Evolutionary conservation across 2,888 invertebrate species (phyloP).

Genomic region (Epinotia brunnichana): DNA sequence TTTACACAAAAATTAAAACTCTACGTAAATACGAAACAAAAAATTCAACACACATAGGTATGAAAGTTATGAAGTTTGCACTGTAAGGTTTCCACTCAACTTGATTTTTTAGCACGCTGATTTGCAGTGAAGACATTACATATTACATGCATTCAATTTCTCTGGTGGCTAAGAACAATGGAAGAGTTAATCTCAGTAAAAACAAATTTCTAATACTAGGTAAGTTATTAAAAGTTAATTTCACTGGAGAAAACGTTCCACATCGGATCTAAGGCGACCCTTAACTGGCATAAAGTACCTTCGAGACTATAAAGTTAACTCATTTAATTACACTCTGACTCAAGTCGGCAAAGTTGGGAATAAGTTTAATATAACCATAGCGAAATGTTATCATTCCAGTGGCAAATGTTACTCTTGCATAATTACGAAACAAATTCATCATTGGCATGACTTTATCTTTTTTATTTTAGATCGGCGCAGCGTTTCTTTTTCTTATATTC

Average conservation of each 20-base stretch:
- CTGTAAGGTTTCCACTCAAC: too few species aligned
- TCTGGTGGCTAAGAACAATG: too few species aligned
- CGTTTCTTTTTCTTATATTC: too few species aligned
- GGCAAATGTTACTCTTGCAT: background rate
- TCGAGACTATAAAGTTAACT: constrained; percentile 20
- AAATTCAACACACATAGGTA: too few species aligned
- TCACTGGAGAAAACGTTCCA: constrained; percentile 3
- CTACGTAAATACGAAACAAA: too few species aligned
- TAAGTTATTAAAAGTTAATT: constrained; percentile 18
- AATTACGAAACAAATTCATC: background rate
- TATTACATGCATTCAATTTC: too few species aligned
- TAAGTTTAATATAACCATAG: constrained; percentile 22
- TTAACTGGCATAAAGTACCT: constrained; percentile 3
- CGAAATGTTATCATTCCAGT: constrained; percentile 5
- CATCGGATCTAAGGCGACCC: background rate
- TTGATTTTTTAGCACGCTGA: too few species aligned
- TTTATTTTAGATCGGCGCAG: too few species aligned
- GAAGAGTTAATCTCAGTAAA: background rate
- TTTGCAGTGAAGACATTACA: too few species aligned
- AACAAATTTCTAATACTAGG: constrained; percentile 6
- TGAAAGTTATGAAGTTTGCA: too few species aligned
- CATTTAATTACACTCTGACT: constrained; percentile 21
- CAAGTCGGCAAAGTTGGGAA: constrained; percentile 17
- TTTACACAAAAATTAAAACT: too few species aligned
- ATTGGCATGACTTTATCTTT: too few species aligned